A percentile compares a stretch with the other conserved stretches of the same genome.
These are phyloP conservation scores for Fundulus diaphanus DNA, from an alignment of 2,797 vertebrate species.

Conservation along the genomic window DNA sequence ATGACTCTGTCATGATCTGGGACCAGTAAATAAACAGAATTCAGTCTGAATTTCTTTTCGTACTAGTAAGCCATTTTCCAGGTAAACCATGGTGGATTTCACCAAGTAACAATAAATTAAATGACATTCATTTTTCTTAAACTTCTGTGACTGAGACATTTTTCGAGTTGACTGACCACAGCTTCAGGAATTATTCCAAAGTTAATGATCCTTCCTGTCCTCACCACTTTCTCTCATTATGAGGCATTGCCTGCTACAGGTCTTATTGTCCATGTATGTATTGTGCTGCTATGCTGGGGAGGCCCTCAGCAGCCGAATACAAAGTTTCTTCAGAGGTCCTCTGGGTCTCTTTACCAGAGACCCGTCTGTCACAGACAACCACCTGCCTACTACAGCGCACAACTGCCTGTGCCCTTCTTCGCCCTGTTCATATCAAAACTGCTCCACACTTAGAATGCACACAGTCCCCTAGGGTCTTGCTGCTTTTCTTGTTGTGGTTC, in stretches of 20 bases:
- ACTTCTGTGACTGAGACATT: background rate
- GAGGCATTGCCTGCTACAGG: conserved; percentile 10
- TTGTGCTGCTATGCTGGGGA: conserved; percentile 39
- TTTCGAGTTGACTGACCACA: background rate
- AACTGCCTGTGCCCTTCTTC: conserved; percentile 62
- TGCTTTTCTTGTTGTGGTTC: conserved; percentile 46
- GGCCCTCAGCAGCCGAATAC: conserved; percentile 59
- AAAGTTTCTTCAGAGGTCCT: conserved; percentile 70
- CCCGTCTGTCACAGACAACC: conserved; percentile 76
- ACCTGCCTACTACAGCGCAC: conserved; percentile 73
- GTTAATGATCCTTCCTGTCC: conserved; percentile 20
- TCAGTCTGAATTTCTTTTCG: too few species aligned
- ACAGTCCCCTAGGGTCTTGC: conserved; percentile 40
- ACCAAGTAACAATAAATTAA: background rate
- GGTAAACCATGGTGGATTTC: background rate
- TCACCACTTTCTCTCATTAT: background rate
- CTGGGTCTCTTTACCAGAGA: conserved; percentile 74
- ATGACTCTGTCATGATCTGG: too few species aligned
- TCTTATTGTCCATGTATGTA: conserved; percentile 7
- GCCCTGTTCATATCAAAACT: conserved; percentile 64
- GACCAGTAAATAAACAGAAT: too few species aligned
- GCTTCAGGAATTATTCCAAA: background rate
- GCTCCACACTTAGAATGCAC: conserved; percentile 39
- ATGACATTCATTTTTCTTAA: background rate
- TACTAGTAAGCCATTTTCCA: too few species aligned